phyloP scores from a whole-genome alignment of 2,797 vertebrate species.

The Lagocephalus sceleratus region DNA sequence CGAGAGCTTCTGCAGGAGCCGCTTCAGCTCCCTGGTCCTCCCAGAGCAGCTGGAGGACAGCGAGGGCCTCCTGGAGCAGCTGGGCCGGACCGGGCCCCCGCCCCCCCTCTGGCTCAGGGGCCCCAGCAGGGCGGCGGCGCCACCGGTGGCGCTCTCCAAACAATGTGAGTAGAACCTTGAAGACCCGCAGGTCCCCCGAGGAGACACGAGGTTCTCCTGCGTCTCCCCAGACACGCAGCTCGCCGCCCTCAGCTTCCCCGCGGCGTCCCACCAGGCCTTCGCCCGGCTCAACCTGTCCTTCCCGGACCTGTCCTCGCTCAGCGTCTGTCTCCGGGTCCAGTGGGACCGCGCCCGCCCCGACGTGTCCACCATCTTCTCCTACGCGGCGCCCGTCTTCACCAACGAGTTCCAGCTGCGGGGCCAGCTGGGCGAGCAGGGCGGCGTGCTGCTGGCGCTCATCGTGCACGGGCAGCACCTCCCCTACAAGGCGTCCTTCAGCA shows the following conservation, averaged over 20 bases:
- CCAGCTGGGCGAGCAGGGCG: conserved; percentile 66
- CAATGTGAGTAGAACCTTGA: conserved; percentile 62
- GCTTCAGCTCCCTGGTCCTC: conserved; percentile 75
- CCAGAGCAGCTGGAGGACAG: conserved; percentile 44
- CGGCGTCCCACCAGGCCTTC: conserved; percentile 74
- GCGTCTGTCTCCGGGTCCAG: conserved; percentile 82
- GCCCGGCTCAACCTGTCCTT: conserved; percentile 76
- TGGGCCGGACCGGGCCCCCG: conserved; percentile 50
- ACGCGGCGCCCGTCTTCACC: conserved; percentile 76
- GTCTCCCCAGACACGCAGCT: conserved; percentile 41
- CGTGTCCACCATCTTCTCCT: conserved; percentile 84
- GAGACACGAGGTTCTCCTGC: no score
- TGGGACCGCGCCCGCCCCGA: conserved; percentile 75
- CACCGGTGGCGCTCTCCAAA: conserved; percentile 42
- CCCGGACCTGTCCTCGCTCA: conserved; percentile 74
- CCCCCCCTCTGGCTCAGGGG: conserved; percentile 77
- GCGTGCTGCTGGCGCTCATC: conserved; percentile 80
- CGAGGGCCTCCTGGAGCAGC: conserved; percentile 47
- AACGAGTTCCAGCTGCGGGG: conserved; percentile 90
- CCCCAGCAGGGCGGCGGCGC: conserved; percentile 24
- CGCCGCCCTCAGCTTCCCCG: conserved; percentile 75
- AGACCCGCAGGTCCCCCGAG: no score
- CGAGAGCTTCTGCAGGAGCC: conserved; percentile 76
- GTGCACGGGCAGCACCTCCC: conserved; percentile 84
- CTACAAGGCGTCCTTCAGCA: conserved; percentile 78